phyloP scores from a whole-genome alignment of 2,888 invertebrate species.

The Watsonalla binaria region DNA sequence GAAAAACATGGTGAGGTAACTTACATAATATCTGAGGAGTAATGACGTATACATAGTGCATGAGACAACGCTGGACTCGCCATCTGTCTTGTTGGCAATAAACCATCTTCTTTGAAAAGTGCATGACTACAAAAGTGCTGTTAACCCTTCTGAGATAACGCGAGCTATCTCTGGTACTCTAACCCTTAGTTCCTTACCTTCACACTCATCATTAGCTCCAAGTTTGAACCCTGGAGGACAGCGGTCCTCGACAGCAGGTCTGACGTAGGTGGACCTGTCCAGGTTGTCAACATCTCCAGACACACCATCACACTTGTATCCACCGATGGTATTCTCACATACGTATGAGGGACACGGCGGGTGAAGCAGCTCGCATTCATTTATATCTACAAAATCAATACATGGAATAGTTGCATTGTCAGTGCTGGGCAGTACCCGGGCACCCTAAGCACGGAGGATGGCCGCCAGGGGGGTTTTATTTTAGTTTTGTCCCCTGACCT shows the following conservation, averaged over 20 bases:
- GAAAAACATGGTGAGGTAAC: too few relatives aligned
- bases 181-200: slow-evolving; percentile 47
- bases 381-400: slow-evolving; percentile 80
- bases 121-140: too few relatives aligned
- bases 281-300: slow-evolving; percentile 51
- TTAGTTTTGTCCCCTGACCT: too few relatives aligned
- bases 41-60: too few relatives aligned
- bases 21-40: too few relatives aligned
- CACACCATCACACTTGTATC: slow-evolving; percentile 64
- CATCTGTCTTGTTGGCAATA: too few relatives aligned
- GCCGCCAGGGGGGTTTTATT: too few relatives aligned
- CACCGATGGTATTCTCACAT: slow-evolving; percentile 71
- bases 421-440: not conserved
- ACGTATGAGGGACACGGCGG: slow-evolving; percentile 60
- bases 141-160: too few relatives aligned
- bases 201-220: slow-evolving; percentile 59
- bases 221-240: slow-evolving; percentile 76
- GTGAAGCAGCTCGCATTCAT: slow-evolving; percentile 84
- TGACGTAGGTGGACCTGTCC: slow-evolving; percentile 17
- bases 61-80: too few relatives aligned
- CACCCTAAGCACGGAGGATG: too few relatives aligned
- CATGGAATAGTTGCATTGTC: not conserved
- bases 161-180: too few relatives aligned
- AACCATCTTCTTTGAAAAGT: too few relatives aligned
- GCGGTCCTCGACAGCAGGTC: slow-evolving; percentile 43